These are phyloP conservation scores for Xylota segnis DNA, from an alignment of 2,888 invertebrate species.

Conservation along the genomic window DNA sequence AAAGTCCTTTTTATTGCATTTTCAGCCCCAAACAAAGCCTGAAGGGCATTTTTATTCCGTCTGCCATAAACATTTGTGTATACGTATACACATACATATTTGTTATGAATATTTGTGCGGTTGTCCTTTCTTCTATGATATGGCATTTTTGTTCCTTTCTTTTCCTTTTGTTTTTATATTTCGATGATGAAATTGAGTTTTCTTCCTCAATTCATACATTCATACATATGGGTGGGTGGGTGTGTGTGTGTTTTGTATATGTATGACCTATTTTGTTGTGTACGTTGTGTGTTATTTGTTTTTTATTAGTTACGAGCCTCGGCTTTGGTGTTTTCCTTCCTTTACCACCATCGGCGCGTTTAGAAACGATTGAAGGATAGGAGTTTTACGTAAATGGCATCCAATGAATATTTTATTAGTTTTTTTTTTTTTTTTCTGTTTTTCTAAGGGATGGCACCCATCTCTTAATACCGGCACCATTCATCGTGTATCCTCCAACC, in stretches of 20 bases:
- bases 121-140: constrained; percentile 41
- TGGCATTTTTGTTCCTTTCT: constrained; percentile 26
- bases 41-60: constrained; percentile 55
- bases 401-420: constrained; percentile 72
- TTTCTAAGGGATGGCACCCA: constrained; percentile 32
- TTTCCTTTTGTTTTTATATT: constrained; percentile 53
- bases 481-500: background rate
- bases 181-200: constrained; percentile 65
- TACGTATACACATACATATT: too few relatives aligned
- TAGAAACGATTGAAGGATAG: constrained; percentile 46
- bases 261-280: constrained; percentile 57
- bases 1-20: constrained; percentile 68
- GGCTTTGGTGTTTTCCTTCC: constrained; percentile 43
- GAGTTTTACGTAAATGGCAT: constrained; percentile 55
- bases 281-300: constrained; percentile 44
- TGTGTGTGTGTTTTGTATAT: background rate
- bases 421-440: constrained; percentile 21
- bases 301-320: constrained; percentile 58
- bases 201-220: constrained; percentile 41
- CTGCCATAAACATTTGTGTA: constrained; percentile 62
- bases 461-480: constrained; percentile 21
- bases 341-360: constrained; percentile 40
- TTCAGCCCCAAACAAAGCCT: constrained; percentile 59
- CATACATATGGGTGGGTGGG: too few relatives aligned
- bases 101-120: constrained; percentile 65